Conservation (phyloP, 1,140 invertebrate genomes). For the Diplogasteroides magnus region DNA sequence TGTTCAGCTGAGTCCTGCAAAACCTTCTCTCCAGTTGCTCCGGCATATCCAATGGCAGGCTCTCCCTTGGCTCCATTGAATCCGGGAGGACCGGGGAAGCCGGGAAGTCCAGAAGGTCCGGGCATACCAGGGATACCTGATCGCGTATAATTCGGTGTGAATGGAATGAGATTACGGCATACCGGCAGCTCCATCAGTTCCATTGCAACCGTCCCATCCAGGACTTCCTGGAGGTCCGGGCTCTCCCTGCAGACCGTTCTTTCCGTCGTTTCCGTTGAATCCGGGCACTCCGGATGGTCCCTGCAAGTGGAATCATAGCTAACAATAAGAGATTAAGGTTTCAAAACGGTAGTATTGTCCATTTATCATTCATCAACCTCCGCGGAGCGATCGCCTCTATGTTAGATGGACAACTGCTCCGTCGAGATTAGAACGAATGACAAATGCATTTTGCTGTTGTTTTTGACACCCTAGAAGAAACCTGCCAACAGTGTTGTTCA, state of each 20-base stretch:
- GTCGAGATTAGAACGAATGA: too few relatives aligned
- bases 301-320: neutral
- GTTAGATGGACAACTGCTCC: too few relatives aligned
- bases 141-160: too few relatives aligned
- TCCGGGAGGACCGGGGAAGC: constrained; percentile 59
- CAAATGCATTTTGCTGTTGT: too few relatives aligned
- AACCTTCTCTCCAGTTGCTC: constrained; percentile 54
- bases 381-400: too few relatives aligned
- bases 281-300: constrained; percentile 48
- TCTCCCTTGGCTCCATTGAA: constrained; percentile 47
- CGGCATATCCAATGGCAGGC: constrained; percentile 51
- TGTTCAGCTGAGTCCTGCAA: neutral
- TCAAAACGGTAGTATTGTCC: too few relatives aligned
- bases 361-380: too few relatives aligned
- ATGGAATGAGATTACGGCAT: too few relatives aligned
- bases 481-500: too few relatives aligned
- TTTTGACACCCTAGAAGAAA: too few relatives aligned
- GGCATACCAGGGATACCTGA: constrained; percentile 39
- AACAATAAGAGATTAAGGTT: too few relatives aligned
- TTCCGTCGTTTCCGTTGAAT: constrained; percentile 52
- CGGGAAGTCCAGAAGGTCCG: constrained; percentile 41
- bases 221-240: constrained; percentile 51
- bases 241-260: constrained; percentile 49
- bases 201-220: constrained; percentile 55
- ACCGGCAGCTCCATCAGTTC: constrained; percentile 52